phyloP scores from a whole-genome alignment of 2,888 invertebrate species.

The Smittia sp. region DNA sequence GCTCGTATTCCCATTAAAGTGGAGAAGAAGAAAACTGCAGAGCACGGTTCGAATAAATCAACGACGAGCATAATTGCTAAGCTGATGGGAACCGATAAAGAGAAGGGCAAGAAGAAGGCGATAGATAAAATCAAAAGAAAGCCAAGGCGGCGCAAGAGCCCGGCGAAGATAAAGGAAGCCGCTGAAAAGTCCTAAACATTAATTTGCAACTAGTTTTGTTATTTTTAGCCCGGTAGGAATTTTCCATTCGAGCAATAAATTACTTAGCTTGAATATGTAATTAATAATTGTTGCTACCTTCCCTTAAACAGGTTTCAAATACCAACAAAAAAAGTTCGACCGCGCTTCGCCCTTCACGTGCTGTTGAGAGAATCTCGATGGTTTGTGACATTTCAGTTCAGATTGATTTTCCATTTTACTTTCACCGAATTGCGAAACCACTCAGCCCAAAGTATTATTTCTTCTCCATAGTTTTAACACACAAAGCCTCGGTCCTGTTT shows the following conservation, averaged over 20 bases:
- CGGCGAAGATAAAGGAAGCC: constrained; percentile 24
- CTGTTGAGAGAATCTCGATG: background rate
- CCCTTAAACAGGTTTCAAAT: no score
- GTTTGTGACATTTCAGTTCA: background rate
- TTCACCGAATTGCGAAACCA: background rate
- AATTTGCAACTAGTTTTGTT: background rate
- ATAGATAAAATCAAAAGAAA: constrained; percentile 16
- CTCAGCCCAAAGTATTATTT: background rate
- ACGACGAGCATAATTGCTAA: constrained; percentile 37
- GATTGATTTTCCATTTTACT: background rate
- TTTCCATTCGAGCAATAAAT: background rate
- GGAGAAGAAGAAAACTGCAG: constrained; percentile 44
- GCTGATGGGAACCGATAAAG: constrained; percentile 37
- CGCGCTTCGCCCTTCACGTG: background rate
- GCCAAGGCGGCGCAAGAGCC: constrained; percentile 1
- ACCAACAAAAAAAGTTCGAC: background rate
- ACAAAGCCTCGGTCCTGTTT: no score
- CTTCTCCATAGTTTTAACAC: background rate
- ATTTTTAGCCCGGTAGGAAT: background rate
- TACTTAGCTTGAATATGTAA: background rate
- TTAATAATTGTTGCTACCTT: background rate
- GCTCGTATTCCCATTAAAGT: constrained; percentile 50
- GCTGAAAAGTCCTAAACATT: background rate
- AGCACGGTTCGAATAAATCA: constrained; percentile 34
- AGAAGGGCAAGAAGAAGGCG: constrained; percentile 25